Evolutionary conservation across 2,113 vertebrate genomes (phyloP).

Genomic region (Scortum barcoo): DNA sequence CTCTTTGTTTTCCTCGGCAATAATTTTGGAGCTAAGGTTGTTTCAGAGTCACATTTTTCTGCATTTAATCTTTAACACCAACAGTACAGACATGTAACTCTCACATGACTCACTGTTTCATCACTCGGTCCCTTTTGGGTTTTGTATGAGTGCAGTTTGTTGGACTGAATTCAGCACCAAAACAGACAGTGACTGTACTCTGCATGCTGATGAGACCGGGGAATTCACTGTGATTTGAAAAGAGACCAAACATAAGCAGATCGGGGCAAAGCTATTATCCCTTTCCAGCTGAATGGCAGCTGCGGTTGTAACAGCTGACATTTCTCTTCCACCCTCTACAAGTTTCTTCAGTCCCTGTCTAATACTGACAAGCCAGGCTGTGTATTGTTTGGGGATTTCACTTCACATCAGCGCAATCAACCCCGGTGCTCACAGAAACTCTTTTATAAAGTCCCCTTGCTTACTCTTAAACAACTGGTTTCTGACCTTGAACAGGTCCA

Average conservation of each 20-base stretch:
- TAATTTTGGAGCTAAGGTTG: neutral
- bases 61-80: slow-evolving; percentile 9
- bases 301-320: slow-evolving; percentile 55
- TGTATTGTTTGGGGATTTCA: slow-evolving; percentile 84
- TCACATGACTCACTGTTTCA: slow-evolving; percentile 13
- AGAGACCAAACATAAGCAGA: slow-evolving; percentile 48
- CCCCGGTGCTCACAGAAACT: slow-evolving; percentile 7
- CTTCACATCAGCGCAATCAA: slow-evolving; percentile 81
- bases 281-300: slow-evolving; percentile 56
- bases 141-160: slow-evolving; percentile 4
- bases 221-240: slow-evolving; percentile 57
- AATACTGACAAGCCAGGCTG: slow-evolving; percentile 37
- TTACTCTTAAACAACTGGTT: slow-evolving; percentile 56
- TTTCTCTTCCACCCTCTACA: slow-evolving; percentile 42
- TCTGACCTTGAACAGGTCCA: slow-evolving; percentile 73
- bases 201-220: slow-evolving; percentile 31
- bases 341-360: slow-evolving; percentile 26
- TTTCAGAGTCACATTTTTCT: neutral
- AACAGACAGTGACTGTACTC: slow-evolving; percentile 33
- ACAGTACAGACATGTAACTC: neutral
- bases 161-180: slow-evolving; percentile 4
- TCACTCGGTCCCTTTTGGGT: neutral
- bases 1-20: neutral
- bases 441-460: slow-evolving; percentile 52
- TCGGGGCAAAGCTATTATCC: slow-evolving; percentile 44